phyloP scores from a whole-genome alignment of 2,113 vertebrate genomes.

The Strix aluco region DNA sequence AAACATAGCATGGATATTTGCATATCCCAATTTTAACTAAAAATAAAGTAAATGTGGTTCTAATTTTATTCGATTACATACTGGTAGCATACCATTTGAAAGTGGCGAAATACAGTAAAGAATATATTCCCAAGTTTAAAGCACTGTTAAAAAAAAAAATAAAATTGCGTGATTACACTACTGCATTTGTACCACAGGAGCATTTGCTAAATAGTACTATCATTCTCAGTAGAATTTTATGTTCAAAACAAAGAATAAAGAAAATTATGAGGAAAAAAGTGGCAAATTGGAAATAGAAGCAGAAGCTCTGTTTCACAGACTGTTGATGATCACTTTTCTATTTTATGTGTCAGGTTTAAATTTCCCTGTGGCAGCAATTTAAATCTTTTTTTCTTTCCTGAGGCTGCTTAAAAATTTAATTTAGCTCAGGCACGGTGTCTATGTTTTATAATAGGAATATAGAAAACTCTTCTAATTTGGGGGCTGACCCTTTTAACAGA shows the following conservation, averaged over 20 bases:
- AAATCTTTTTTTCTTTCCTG: constrained; percentile 77
- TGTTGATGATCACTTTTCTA: constrained; percentile 63
- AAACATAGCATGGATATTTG: neutral
- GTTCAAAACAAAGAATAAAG: constrained; percentile 48
- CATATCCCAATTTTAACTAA: neutral
- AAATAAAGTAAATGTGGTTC: neutral
- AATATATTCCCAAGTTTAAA: neutral
- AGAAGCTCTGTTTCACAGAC: constrained; percentile 26
- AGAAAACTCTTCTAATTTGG: constrained; percentile 77
- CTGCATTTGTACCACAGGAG: neutral
- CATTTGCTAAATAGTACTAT: neutral
- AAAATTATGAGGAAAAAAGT: neutral
- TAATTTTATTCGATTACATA: neutral
- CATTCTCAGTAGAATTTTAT: constrained; percentile 6
- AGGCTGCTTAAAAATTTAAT: constrained; percentile 77
- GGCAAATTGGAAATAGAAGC: constrained; percentile 39
- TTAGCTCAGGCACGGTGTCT: constrained; percentile 62
- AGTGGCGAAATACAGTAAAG: neutral
- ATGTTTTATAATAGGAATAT: constrained; percentile 71
- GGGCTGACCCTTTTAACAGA: constrained; percentile 75
- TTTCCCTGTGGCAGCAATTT: constrained; percentile 70
- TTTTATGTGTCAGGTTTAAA: constrained; percentile 69
- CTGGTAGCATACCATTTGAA: neutral
- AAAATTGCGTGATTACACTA: neutral
- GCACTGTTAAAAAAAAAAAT: neutral